Conservation (phyloP, 2,888 invertebrate genomes). For the Panzeria rudis region DNA sequence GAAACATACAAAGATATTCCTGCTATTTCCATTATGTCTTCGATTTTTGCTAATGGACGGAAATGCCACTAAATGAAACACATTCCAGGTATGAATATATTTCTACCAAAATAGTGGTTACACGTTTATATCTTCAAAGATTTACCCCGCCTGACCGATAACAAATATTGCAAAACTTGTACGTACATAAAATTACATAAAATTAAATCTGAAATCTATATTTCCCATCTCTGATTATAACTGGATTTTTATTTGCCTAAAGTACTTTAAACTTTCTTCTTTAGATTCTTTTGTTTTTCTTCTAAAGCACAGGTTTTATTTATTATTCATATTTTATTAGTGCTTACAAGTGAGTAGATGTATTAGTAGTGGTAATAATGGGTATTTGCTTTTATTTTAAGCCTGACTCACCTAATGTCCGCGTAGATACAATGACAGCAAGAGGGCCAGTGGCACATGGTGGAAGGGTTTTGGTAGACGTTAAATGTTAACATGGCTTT, state of each 20-base stretch:
- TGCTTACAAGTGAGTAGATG: background rate
- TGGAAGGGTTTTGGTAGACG: slow-evolving; percentile 20
- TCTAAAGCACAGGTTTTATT: slow-evolving; percentile 29
- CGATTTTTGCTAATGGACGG: no score
- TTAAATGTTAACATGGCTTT: slow-evolving; percentile 31
- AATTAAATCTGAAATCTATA: background rate
- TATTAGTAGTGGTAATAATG: background rate
- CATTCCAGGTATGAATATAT: no score
- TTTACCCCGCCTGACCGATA: background rate
- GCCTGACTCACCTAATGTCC: slow-evolving; percentile 36
- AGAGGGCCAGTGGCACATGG: background rate
- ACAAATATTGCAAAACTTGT: no score
- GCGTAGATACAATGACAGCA: background rate
- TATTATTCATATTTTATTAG: background rate
- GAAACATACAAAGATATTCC: no score
- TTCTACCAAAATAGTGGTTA: no score
- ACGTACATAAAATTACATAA: no score
- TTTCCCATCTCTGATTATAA: slow-evolving; percentile 31
- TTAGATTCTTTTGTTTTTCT: slow-evolving; percentile 32
- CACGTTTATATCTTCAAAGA: no score
- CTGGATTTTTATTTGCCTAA: slow-evolving; percentile 28
- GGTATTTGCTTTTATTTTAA: slow-evolving; percentile 16
- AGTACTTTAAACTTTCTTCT: slow-evolving; percentile 63
- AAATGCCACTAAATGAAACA: no score
- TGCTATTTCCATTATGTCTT: no score